Evolutionary conservation across 2,888 invertebrate species (phyloP).

Genomic region (Anoplius nigerrimus): DNA sequence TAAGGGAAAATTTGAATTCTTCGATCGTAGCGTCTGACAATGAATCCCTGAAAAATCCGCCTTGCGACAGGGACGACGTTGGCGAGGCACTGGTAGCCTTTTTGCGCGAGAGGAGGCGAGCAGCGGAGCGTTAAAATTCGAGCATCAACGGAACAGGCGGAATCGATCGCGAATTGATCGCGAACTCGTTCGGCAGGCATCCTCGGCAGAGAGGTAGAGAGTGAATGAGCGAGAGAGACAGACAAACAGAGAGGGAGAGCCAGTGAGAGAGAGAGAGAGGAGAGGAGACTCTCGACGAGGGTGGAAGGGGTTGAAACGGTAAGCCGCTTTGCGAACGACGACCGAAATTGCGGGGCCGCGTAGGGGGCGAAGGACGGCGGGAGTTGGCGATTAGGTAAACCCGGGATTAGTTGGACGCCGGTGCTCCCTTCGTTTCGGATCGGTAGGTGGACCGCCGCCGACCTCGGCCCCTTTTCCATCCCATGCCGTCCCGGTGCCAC

Average conservation of each 20-base stretch:
- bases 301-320: constrained; percentile 64
- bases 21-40: no score
- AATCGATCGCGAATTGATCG: constrained; percentile 43
- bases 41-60: not conserved
- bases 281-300: constrained; percentile 34
- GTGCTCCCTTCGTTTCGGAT: constrained; percentile 55
- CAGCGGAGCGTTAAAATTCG: not conserved
- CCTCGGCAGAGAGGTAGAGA: not conserved
- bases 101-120: not conserved
- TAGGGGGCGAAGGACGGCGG: constrained; percentile 39
- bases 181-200: not conserved
- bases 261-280: no score
- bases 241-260: not conserved
- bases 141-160: constrained; percentile 12
- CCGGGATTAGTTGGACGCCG: constrained; percentile 72
- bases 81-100: no score
- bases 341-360: constrained; percentile 57
- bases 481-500: constrained; percentile 17
- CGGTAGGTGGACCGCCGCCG: constrained; percentile 34
- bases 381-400: constrained; percentile 74
- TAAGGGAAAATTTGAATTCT: no score
- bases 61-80: not conserved
- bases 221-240: not conserved
- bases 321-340: constrained; percentile 72
- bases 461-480: constrained; percentile 34